phyloP scores from a whole-genome alignment of 2,797 vertebrate species.

The Pantherophis alleghaniensis region DNA sequence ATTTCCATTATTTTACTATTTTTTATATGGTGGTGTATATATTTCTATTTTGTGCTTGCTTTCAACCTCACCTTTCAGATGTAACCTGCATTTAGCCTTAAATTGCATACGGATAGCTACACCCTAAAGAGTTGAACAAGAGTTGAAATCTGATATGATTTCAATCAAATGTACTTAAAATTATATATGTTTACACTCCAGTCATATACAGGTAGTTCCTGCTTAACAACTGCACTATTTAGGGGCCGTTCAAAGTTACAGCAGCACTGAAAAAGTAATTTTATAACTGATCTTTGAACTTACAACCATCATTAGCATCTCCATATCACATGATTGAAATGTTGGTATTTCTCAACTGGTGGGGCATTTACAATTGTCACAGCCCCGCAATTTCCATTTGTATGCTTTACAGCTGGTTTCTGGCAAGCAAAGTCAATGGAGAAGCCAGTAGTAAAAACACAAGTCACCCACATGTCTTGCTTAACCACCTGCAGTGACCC shows the following conservation, averaged over 20 bases:
- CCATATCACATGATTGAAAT: background rate
- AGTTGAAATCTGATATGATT: background rate
- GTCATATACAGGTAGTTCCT: background rate
- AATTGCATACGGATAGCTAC: background rate
- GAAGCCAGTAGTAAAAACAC: background rate
- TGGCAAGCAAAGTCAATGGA: background rate
- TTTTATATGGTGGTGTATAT: background rate
- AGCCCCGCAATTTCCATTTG: background rate
- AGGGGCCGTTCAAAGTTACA: background rate
- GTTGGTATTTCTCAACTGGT: background rate
- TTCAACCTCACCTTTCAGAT: background rate
- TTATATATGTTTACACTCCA: background rate
- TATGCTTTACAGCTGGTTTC: background rate
- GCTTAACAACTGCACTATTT: background rate
- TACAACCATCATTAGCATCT: background rate
- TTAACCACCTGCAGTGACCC: background rate
- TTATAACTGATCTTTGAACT: background rate
- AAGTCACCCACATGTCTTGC: background rate
- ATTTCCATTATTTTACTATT: slow-evolving; percentile 9
- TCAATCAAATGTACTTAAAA: background rate
- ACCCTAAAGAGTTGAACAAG: background rate
- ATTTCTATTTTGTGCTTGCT: slow-evolving; percentile 3
- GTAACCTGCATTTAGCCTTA: background rate
- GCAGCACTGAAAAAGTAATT: background rate
- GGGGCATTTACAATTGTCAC: background rate